A percentile compares a stretch with the other conserved stretches of the same genome.
These are phyloP conservation scores for Orius insidiosus DNA, from an alignment of 1,140 invertebrate species.

Conservation along the genomic window DNA sequence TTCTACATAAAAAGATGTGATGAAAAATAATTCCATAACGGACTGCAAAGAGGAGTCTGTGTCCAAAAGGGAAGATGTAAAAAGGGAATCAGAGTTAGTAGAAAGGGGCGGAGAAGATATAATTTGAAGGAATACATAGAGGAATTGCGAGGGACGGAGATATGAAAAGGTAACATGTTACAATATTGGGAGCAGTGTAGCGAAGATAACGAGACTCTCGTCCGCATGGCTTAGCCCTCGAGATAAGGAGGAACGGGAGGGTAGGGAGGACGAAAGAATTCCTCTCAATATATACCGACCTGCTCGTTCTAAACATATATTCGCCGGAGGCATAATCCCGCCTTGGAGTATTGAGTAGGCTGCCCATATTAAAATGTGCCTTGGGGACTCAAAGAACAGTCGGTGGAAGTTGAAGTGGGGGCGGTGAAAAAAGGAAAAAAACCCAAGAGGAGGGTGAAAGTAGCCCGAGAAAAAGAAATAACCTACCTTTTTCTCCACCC, in stretches of 20 bases:
- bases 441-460: too few relatives aligned
- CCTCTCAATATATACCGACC: slow-evolving; percentile 14
- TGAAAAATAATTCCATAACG: too few relatives aligned
- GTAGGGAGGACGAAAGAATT: slow-evolving; percentile 8
- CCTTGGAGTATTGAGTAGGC: slow-evolving; percentile 6
- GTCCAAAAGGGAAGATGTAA: background rate
- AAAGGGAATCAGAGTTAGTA: background rate
- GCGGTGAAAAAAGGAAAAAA: too few relatives aligned
- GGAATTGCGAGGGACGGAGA: slow-evolving; percentile 10
- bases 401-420: too few relatives aligned
- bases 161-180: slow-evolving; percentile 17
- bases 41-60: too few relatives aligned
- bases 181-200: slow-evolving; percentile 15
- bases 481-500: too few relatives aligned
- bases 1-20: slow-evolving; percentile 2
- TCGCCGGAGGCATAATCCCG: slow-evolving; percentile 9
- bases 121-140: slow-evolving; percentile 12
- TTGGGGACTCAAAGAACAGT: background rate
- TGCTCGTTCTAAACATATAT: slow-evolving; percentile 11
- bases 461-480: too few relatives aligned
- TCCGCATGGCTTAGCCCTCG: slow-evolving; percentile 14
- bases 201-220: slow-evolving; percentile 12
- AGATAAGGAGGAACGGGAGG: slow-evolving; percentile 6
- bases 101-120: background rate
- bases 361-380: slow-evolving; percentile 11